Base-by-base conservation (phyloP, 2,113 vertebrate genomes). In the Psammodynastes pulverulentus region DNA sequence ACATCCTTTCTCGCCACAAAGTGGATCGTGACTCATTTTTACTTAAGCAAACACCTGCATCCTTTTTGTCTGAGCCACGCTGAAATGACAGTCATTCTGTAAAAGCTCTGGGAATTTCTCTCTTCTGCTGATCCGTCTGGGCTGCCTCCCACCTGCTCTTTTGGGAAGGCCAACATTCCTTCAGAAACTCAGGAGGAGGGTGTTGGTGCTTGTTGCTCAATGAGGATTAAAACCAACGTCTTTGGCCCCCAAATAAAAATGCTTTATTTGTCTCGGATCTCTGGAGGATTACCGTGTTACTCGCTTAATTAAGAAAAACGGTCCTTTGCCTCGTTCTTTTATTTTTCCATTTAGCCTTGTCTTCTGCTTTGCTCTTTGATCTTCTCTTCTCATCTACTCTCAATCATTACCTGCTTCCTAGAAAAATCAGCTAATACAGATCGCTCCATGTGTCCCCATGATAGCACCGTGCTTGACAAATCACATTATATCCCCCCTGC, bases 81-180 rank as follows among this genome's bases (percentile, higher is more conserved):
- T 91, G 95, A 94, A 88, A 93, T 93, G 5, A 95, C 8, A 39
- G 15, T 95, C 94, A 92, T 93, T 62, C 58, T 89, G 39, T n/a
- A 26, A 92, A 9, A 6, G 86, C 6, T 85, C 95, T 86, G 93
- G 93, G 95, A 95, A 88, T 54, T 52, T 23, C 91, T 84, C 72
- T 91, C 88, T 92, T 95, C 96, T 87, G 24, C 94, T 93, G 94
- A 94, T 92, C 97, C 91, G 92, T 91, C 93, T 97, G 86, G 43
- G 96, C 94, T 95, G 90, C 93, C 96, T 94, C 95, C 96, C 97
- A 96, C 96, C 87, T 96, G 84, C 54, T 90, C 90, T 92, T 51
- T 92, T 48, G 8, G 92, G 87, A 84, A 93, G 95, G 96, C 95
- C 95, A 94, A 95, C 95, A 84, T 95, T 94, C 97, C 95, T 95